Evolutionary conservation across 2,888 invertebrate genomes (phyloP).

Genomic region (Marasmarcha lunaedactyla): DNA sequence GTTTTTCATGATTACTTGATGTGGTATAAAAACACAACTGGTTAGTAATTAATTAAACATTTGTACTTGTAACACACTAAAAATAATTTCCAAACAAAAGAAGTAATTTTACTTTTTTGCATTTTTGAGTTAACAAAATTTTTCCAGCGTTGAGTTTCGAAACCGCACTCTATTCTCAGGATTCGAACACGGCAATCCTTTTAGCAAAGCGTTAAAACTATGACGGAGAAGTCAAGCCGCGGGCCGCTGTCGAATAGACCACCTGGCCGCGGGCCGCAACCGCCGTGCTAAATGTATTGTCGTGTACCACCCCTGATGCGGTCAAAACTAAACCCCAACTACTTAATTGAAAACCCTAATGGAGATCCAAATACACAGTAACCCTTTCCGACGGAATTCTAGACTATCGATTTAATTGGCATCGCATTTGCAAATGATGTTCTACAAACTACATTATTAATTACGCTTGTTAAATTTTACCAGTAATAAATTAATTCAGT

Average conservation of each 20-base stretch:
- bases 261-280: conserved; percentile 24
- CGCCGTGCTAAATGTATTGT: conserved; percentile 54
- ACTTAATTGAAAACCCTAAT: conserved; percentile 65
- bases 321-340: conserved; percentile 57
- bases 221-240: conserved; percentile 46
- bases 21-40: too few species aligned
- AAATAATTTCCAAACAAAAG: too few species aligned
- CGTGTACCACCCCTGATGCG: conserved; percentile 53
- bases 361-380: conserved; percentile 53
- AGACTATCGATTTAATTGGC: conserved; percentile 28
- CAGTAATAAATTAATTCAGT: background rate
- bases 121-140: too few species aligned
- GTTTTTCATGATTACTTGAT: too few species aligned
- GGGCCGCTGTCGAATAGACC: conserved; percentile 25
- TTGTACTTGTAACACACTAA: too few species aligned
- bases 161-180: conserved; percentile 8
- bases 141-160: too few species aligned
- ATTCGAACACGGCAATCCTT: conserved; percentile 64
- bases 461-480: too few species aligned
- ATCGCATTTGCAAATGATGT: conserved; percentile 25
- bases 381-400: conserved; percentile 52
- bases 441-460: too few species aligned
- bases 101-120: too few species aligned
- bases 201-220: conserved; percentile 59
- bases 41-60: too few species aligned